Base-by-base conservation (phyloP, 2,113 vertebrate genomes). In the Anhinga anhinga region DNA sequence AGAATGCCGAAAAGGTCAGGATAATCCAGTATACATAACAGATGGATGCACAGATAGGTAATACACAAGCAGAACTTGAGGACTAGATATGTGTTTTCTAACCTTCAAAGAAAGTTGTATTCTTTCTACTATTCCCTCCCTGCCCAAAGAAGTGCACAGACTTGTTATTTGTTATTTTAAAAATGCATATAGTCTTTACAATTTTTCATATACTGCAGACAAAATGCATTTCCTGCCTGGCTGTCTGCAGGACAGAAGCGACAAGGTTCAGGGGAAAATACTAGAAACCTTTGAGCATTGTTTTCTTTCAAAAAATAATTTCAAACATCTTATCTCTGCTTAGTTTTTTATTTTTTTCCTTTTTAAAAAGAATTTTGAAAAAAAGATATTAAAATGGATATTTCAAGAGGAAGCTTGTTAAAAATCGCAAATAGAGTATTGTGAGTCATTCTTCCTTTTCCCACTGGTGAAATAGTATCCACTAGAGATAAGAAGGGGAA, bases 1-100 rank as follows among this genome's bases (percentile, higher is more conserved):
- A 66, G 90, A 61, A 77, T 15, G 58, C 76, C 56, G 32, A 71
- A 96, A 97, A 96, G 92, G 96, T 96, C 94, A 88, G 66, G 80
- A 49, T 13, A 81, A 97, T 80, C 89, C 58, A 10, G 61, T 63
- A 32, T 81, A 67, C 70, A 49, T 38, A 9, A 25, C 42, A 85
- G 86, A 74, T 42, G 55, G 77, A 19, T 74, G 84, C 72, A 40
- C 72, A 58, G 67, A 58, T 15, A 80, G 85, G 84, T 44, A 27
- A 36, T 22, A 23, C 72, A 11, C 38, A 10, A 61, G 63, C 59
- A 78, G 70, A 45, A 38, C 71, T 19, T 7, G 10, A 59, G n/a
- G n/a, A 59, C n/a, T n/a, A 19, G 73, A 20, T 53, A 40, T 11
- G 36, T 56, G 65, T 73, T 77, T 91, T 45, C 40, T 32, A 40